Evolutionary conservation across 2,888 invertebrate genomes (phyloP).

Genomic region (Idaea dimidiata): DNA sequence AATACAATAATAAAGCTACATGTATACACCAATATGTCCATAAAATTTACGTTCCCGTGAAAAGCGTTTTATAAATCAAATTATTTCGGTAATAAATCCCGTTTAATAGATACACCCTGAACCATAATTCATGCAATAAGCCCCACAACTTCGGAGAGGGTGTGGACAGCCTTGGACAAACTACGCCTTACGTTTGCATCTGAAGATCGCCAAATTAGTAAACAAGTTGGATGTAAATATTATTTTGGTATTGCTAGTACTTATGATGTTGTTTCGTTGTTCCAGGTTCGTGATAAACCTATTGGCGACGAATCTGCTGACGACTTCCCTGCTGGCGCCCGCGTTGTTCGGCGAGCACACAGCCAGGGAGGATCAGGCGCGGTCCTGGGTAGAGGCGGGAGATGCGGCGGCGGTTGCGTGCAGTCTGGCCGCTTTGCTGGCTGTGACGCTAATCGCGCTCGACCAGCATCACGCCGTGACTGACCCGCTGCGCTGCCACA

Average conservation of each 20-base stretch:
- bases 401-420: conserved; percentile 77
- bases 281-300: conserved; percentile 85
- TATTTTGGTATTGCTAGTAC: conserved; percentile 15
- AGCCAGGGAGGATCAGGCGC: conserved; percentile 80
- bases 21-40: not conserved
- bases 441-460: conserved; percentile 71
- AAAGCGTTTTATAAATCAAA: conserved; percentile 25
- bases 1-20: not conserved
- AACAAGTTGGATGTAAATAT: conserved; percentile 29
- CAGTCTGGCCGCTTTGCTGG: conserved; percentile 61
- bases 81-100: conserved; percentile 32
- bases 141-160: conserved; percentile 13
- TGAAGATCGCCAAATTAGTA: conserved; percentile 6
- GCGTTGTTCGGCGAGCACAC: conserved; percentile 80
- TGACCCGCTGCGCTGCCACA: conserved; percentile 75
- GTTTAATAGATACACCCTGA: conserved; percentile 10
- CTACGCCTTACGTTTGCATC: conserved; percentile 22
- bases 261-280: conserved; percentile 51
- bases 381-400: conserved; percentile 78
- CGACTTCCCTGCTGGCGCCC: conserved; percentile 73
- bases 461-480: conserved; percentile 80
- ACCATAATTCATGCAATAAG: not conserved
- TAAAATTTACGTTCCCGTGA: not conserved
- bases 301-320: conserved; percentile 72
- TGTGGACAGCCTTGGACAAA: conserved; percentile 25